Evolutionary conservation across 2,113 vertebrate species (phyloP), one percentile per base, ranked within the genome.

Genomic region (Mesoclemmys tuberculata): DNA sequence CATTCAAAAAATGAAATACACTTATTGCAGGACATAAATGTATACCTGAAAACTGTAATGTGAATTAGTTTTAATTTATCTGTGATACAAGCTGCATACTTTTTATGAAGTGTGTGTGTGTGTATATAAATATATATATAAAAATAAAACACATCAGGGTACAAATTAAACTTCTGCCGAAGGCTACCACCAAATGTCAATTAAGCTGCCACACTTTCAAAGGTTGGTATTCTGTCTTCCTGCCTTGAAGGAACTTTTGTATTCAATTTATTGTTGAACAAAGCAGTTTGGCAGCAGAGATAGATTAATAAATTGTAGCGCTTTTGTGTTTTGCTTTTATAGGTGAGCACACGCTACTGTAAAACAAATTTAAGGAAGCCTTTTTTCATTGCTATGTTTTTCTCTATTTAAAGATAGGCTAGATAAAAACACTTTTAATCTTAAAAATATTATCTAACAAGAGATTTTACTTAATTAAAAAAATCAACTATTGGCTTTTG

Each of bases 191-290:
- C 93, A 95, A 97, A 98, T 96, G 97, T 97, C 98, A 98, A 94
- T 98, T 97, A 97, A 97, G 86, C 94, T 97, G 96, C 97, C 96
- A 97, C 96, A 97, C 84, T 98, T 97, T 83, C 92, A 82, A 86
- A 94, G 96, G 83, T 55, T 93, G 64, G 49, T 96, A 83, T 94
- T 98, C 95, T 88, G 71, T 96, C 96, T 97, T 97, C 91, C 95
- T 84, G 96, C 97, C 97, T 94, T 80, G 84, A n/a, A 97, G 97
- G 94, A 97, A 96, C 88, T 96, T 97, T 97, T 97, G 92, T 91
- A 93, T 98, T 97, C 95, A 97, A 97, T 97, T 98, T 98, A 97
- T 97, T 96, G 95, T 98, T 98, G 97, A 97, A 90, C 96, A 97
- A 98, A 98, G 97, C 95, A 89, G 93, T 95, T 97, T 96, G 96